Base-by-base conservation (phyloP, 2,888 invertebrate genomes). In the Drosophila conformis region DNA sequence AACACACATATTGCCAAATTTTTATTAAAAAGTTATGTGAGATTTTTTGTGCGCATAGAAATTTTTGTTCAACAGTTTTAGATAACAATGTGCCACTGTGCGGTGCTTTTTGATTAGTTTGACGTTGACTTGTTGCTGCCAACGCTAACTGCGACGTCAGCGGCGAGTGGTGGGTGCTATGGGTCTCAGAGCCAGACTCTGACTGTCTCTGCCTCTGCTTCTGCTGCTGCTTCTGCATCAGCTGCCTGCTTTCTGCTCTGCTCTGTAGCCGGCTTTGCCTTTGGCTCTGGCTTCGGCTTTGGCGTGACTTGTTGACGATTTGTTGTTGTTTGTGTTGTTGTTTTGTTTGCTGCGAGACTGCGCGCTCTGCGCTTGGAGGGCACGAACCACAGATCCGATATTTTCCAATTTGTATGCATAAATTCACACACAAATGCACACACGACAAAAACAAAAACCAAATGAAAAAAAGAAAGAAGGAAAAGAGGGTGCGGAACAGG, bases 361-460 rank as follows among this genome's bases (percentile, higher is more conserved):
- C 61, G 67, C 70, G 83, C 58, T 68, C 66, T 75, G 71, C 80
- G 82, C 64, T 73, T 62, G 76, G 78, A 80, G 83, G 78, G 88
- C 90, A 90, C 88, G 91, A 91, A 90, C 90, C 91, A 91, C 86
- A 91, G 90, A 89, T 91, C 91, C 91, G 90, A 90, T 90, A 90
- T 90, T 91, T 90, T 90, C 84, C 87, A 86, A 86, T 90, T 86
- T 86, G 89, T 87, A 86, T 86, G 90, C 85, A 86, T 86, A 86
- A 86, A 80, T 86, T 87, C 82, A 90, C 81, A 86, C 81, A 89
- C 85, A 89, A 49, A 76, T 69, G 63, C 81, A 77, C 71, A 69
- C 54, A 70, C 53, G 21, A 21, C 38, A n/a, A 27, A 54, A 63
- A 67, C 38, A 65, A 49, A 7, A 27, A 18, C 27, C 27, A 48